A percentile compares a stretch with the other conserved stretches of the same genome.
Evolutionary conservation across 30 jellyfish, hydroid and myxozoan species (phyloP).

Genomic region (Hydractinia symbiolongicarpus): DNA sequence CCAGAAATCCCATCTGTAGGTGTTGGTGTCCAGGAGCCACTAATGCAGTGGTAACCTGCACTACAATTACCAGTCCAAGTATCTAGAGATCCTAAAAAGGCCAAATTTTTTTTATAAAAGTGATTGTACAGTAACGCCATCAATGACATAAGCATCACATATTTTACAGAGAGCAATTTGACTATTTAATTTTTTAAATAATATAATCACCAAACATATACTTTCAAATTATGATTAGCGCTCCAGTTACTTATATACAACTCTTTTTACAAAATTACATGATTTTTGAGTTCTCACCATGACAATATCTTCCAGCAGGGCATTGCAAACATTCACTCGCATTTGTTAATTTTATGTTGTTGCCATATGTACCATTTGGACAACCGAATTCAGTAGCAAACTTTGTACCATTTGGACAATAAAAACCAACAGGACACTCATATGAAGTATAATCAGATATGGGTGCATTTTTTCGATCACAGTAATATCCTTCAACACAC

Average conservation of each 20-base stretch:
- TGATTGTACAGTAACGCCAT: not conserved
- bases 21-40: slow-evolving; percentile 67
- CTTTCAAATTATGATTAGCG: no score
- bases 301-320: slow-evolving; percentile 89
- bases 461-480: slow-evolving; percentile 67
- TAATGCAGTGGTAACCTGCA: slow-evolving; percentile 75
- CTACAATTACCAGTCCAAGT: slow-evolving; percentile 74
- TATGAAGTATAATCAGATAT: slow-evolving; percentile 39
- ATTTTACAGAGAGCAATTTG: not conserved
- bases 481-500: slow-evolving; percentile 72
- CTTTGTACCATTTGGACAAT: slow-evolving; percentile 92
- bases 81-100: slow-evolving; percentile 61
- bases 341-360: slow-evolving; percentile 50
- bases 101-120: not conserved
- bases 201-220: not conserved
- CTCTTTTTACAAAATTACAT: not conserved
- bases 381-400: slow-evolving; percentile 74
- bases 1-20: slow-evolving; percentile 83
- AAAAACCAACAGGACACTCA: slow-evolving; percentile 86
- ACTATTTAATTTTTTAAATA: not conserved
- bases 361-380: slow-evolving; percentile 83
- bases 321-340: slow-evolving; percentile 72
- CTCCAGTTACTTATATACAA: not conserved
- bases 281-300: slow-evolving; percentile 34
- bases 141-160: not conserved